These are phyloP conservation scores for Tetranychus urticae DNA, from an alignment of 1,140 invertebrate genomes.

Conservation along the genomic window DNA sequence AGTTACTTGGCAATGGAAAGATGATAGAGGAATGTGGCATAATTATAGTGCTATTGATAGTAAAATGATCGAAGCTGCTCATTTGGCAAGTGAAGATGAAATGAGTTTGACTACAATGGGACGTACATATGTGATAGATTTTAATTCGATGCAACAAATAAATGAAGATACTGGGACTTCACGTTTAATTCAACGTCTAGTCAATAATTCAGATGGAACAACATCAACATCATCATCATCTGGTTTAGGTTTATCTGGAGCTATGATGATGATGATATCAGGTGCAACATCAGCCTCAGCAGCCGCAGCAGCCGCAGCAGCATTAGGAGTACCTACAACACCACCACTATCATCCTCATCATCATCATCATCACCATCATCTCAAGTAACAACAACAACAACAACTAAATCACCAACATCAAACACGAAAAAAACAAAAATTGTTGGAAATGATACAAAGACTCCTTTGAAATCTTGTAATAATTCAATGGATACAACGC, in stretches of 20 bases:
- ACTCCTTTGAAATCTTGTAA: no score
- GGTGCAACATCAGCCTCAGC: no score
- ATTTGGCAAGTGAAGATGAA: constrained; percentile 78
- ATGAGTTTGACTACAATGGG: constrained; percentile 70
- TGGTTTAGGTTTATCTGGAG: neutral
- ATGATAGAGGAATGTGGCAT: constrained; percentile 50
- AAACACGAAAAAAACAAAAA: no score
- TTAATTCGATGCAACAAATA: constrained; percentile 90
- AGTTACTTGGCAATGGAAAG: constrained; percentile 85
- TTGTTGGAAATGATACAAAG: no score
- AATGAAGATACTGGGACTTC: constrained; percentile 90
- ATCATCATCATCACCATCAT: neutral
- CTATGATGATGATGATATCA: no score
- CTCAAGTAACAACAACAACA: no score
- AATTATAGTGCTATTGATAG: constrained; percentile 44
- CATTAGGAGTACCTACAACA: no score
- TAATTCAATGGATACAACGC: no score
- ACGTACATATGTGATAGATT: constrained; percentile 79
- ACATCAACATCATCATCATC: neutral
- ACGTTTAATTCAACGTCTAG: constrained; percentile 52
- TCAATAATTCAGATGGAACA: constrained; percentile 10
- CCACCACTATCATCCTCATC: neutral
- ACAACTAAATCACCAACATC: no score
- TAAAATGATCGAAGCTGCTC: constrained; percentile 63
- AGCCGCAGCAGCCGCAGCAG: no score